phyloP scores from a whole-genome alignment of 2,113 vertebrate species.

The Pelecanoides urinatrix region DNA sequence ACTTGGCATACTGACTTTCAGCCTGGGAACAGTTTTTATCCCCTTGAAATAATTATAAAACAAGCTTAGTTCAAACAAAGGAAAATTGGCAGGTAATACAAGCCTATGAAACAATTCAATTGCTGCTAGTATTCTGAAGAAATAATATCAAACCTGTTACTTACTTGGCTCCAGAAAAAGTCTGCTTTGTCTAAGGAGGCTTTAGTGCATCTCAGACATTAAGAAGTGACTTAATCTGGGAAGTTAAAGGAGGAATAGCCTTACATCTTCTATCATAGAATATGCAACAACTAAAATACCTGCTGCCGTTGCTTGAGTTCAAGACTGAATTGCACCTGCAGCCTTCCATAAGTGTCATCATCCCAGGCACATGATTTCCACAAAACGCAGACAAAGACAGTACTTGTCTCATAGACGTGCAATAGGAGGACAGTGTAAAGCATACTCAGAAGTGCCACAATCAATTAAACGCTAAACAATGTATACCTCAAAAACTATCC shows the following conservation, averaged over 20 bases:
- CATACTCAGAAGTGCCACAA: background rate
- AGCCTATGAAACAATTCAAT: background rate
- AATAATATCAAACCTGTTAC: background rate
- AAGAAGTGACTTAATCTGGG: background rate
- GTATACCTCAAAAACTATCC: background rate
- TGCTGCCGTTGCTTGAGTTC: background rate
- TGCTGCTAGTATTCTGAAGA: background rate
- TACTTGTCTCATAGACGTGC: background rate
- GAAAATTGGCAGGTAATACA: background rate
- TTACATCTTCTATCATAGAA: background rate
- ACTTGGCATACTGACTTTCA: background rate
- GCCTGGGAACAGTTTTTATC: background rate
- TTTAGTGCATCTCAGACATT: background rate
- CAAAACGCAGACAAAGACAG: background rate
- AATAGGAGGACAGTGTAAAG: background rate
- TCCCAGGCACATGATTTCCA: background rate
- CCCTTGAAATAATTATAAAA: conserved; percentile 3
- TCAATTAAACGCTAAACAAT: background rate
- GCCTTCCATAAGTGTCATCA: background rate
- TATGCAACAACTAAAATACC: background rate
- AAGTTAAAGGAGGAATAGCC: background rate
- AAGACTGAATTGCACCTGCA: background rate
- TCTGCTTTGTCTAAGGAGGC: background rate
- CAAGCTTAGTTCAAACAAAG: conserved; percentile 20
- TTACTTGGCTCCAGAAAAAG: background rate